A percentile compares a stretch with the other conserved stretches of the same genome.
phyloP scores from a whole-genome alignment of 2,113 vertebrate genomes.

The Antechinus flavipes region DNA sequence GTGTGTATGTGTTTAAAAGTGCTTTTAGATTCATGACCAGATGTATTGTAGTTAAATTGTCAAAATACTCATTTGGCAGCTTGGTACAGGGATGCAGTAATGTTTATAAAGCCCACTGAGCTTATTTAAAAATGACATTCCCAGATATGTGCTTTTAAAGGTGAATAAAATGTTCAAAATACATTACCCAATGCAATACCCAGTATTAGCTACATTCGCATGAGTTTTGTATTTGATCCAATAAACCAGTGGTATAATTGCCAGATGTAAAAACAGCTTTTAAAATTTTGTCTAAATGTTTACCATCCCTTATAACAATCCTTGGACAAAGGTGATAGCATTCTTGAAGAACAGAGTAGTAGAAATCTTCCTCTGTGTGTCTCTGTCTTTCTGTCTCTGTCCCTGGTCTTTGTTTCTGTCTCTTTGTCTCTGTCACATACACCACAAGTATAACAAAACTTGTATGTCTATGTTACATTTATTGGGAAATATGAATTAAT shows the following conservation, averaged over 20 bases:
- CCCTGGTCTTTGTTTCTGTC: not conserved
- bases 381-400: not conserved
- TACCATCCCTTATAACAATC: constrained; percentile 39
- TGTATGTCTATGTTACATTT: not conserved
- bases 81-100: constrained; percentile 55
- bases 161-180: constrained; percentile 66
- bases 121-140: constrained; percentile 71
- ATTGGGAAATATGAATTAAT: not conserved
- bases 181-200: constrained; percentile 63
- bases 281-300: constrained; percentile 64
- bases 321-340: constrained; percentile 50
- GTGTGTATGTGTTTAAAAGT: not conserved
- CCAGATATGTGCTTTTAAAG: constrained; percentile 72
- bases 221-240: constrained; percentile 68
- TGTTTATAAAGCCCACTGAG: constrained; percentile 71
- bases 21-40: constrained; percentile 64
- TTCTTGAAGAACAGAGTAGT: not conserved
- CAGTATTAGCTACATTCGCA: constrained; percentile 64
- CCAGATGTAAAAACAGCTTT: constrained; percentile 73
- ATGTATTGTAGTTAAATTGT: constrained; percentile 75
- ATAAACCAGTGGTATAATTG: constrained; percentile 64
- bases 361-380: not conserved
- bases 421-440: too few species aligned
- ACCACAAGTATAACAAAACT: not conserved
- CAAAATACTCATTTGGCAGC: constrained; percentile 71